These are phyloP conservation scores for Staurois parvus DNA, from an alignment of 2,797 vertebrate species.

Conservation along the genomic window DNA sequence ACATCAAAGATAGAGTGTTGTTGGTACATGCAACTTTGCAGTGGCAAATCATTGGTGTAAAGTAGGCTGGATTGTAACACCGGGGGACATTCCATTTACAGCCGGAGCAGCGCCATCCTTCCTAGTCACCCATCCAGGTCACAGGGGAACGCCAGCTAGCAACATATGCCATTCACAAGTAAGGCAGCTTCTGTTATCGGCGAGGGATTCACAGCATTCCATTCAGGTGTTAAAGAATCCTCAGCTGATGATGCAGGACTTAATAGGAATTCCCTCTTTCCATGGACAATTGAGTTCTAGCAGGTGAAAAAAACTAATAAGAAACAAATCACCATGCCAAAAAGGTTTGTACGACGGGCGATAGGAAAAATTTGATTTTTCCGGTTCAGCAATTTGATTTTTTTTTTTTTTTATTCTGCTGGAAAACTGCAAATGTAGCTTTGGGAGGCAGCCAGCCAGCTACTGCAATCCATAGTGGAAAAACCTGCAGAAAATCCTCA, in stretches of 20 bases:
- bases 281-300: constrained; percentile 14
- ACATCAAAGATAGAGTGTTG: constrained; percentile 95
- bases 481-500: constrained; percentile 65
- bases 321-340: constrained; percentile 77
- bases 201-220: constrained; percentile 72
- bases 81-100: constrained; percentile 87
- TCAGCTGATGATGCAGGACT: constrained; percentile 67
- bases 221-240: constrained; percentile 73
- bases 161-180: constrained; percentile 72
- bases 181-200: constrained; percentile 69
- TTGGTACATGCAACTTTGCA: constrained; percentile 96
- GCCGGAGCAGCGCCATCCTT: constrained; percentile 76
- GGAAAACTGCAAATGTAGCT: constrained; percentile 79
- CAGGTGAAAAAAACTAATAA: constrained; percentile 67
- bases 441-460: constrained; percentile 81
- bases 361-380: constrained; percentile 69
- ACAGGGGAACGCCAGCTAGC: constrained; percentile 70
- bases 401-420: constrained; percentile 79
- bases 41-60: constrained; percentile 93
- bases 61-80: constrained; percentile 86
- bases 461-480: constrained; percentile 80
- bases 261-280: neutral
- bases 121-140: constrained; percentile 66
- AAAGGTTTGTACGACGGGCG: constrained; percentile 72
- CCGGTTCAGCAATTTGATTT: constrained; percentile 72